These are phyloP conservation scores for Syrphus vitripennis DNA, from an alignment of 2,888 invertebrate species.

Conservation along the genomic window DNA sequence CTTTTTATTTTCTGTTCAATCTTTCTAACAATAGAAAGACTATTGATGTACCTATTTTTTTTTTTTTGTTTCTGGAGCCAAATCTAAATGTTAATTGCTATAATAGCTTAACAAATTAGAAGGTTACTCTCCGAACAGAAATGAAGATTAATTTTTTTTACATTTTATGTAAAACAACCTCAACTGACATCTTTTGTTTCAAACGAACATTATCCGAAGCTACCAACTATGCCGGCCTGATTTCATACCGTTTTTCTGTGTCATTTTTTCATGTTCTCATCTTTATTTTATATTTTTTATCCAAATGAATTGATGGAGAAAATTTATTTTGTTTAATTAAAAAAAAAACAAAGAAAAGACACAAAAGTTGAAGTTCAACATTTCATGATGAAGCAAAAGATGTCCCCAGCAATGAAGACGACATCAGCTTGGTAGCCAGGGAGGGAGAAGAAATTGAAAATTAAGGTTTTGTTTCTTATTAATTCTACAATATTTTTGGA, in stretches of 20 bases:
- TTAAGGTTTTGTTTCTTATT: not conserved
- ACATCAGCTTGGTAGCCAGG: not conserved
- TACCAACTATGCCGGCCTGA: not conserved
- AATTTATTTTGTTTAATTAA: slow-evolving; percentile 57
- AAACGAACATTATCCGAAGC: not conserved
- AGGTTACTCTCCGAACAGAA: slow-evolving; percentile 11
- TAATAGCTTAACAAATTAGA: slow-evolving; percentile 25
- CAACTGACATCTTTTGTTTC: slow-evolving; percentile 20
- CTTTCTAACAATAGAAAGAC: not conserved
- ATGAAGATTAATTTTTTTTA: not conserved
- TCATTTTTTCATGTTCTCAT: slow-evolving; percentile 11
- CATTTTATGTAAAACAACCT: not conserved
- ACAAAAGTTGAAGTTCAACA: slow-evolving; percentile 66
- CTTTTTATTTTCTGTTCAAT: not conserved
- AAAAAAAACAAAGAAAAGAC: slow-evolving; percentile 13
- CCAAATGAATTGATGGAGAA: slow-evolving; percentile 17
- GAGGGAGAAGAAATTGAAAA: not conserved
- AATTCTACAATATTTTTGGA: not conserved
- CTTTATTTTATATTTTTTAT: not conserved
- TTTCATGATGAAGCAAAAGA: slow-evolving; percentile 41
- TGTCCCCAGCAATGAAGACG: not conserved
- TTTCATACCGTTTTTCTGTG: not conserved
- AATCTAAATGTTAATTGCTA: slow-evolving; percentile 27
- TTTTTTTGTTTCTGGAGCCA: slow-evolving; percentile 5
- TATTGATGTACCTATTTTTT: no score